phyloP scores from a whole-genome alignment of 2,113 vertebrate genomes.

The Macheiramphus alcinus region DNA sequence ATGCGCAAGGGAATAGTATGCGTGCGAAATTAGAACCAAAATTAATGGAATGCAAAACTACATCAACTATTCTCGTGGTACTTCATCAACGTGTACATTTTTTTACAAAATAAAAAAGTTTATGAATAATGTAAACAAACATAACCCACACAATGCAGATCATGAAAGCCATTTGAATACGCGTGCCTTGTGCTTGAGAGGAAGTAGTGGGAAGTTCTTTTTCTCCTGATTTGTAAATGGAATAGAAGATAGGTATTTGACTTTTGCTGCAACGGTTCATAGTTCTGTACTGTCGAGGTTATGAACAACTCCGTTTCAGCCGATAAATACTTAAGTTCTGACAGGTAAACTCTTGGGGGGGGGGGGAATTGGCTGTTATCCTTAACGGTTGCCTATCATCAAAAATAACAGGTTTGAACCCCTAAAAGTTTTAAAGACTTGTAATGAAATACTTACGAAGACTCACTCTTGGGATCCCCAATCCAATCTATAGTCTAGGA shows the following conservation, averaged over 20 bases:
- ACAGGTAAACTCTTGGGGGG: rapidly evolving
- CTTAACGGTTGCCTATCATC: background rate
- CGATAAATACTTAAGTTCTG: background rate
- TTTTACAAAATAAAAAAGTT: too few relatives aligned
- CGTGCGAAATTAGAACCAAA: background rate
- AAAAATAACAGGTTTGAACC: background rate
- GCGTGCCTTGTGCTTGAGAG: background rate
- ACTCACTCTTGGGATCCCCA: background rate
- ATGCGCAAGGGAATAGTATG: rapidly evolving
- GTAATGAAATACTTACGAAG: rapidly evolving
- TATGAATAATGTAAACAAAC: background rate
- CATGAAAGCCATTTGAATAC: rapidly evolving
- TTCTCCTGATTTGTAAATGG: background rate
- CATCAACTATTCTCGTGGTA: rapidly evolving
- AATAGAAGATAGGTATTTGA: background rate
- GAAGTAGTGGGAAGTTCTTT: background rate
- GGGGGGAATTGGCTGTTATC: background rate
- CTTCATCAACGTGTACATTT: background rate
- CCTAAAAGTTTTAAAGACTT: background rate
- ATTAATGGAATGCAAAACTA: background rate
- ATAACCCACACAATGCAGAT: rapidly evolving
- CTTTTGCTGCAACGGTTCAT: rapidly evolving
- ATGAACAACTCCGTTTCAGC: background rate
- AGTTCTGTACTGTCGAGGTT: background rate
- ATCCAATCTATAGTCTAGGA: background rate